phyloP scores from a whole-genome alignment of 1,140 invertebrate genomes.

The Trichonephila inaurata region DNA sequence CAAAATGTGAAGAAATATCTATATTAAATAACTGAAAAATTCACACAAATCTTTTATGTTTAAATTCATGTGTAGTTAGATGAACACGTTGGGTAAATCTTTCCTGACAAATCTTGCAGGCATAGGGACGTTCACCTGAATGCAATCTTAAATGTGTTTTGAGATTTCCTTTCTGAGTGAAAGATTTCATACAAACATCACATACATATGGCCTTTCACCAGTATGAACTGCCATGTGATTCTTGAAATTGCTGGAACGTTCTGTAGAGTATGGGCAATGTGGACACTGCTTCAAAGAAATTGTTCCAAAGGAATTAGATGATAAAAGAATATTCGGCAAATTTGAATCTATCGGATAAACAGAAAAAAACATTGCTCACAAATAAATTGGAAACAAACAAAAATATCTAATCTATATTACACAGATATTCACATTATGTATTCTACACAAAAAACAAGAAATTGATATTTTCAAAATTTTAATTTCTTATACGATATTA shows the following conservation, averaged over 20 bases:
- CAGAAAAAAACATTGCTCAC: too few species aligned
- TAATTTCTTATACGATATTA: too few species aligned
- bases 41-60: slow-evolving; percentile 37
- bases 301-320: background rate
- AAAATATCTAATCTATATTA: too few species aligned
- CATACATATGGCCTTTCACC: background rate
- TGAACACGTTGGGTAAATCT: slow-evolving; percentile 70
- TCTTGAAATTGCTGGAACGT: background rate
- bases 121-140: slow-evolving; percentile 78
- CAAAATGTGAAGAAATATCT: too few species aligned
- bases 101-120: slow-evolving; percentile 78
- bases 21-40: too few species aligned
- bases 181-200: slow-evolving; percentile 1
- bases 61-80: slow-evolving; percentile 75
- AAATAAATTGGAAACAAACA: too few species aligned
- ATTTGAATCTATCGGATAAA: too few species aligned
- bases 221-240: background rate
- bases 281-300: background rate
- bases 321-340: background rate
- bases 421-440: too few species aligned
- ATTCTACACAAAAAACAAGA: too few species aligned
- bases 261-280: background rate
- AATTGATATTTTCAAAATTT: too few species aligned
- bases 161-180: slow-evolving; percentile 87
- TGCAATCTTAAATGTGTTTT: slow-evolving; percentile 74